phyloP scores from a whole-genome alignment of 2,797 vertebrate species.

The Zonotrichia albicollis region DNA sequence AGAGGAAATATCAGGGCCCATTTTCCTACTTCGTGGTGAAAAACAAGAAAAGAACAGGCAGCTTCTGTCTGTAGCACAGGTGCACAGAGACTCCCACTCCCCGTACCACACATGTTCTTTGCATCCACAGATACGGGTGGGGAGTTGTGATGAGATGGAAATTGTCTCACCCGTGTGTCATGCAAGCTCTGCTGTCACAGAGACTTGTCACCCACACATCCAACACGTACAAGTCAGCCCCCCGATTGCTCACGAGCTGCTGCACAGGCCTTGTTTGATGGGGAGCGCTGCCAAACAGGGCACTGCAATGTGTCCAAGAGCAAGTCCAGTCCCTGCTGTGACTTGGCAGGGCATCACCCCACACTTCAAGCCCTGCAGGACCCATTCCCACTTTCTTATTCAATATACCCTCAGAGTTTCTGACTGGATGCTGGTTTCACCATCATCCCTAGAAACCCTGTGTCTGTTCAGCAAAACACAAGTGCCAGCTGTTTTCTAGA shows the following conservation, averaged over 20 bases:
- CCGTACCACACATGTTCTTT: conserved; percentile 39
- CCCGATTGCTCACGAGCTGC: conserved; percentile 48
- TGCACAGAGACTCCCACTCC: conserved; percentile 58
- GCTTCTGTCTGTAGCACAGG: conserved; percentile 44
- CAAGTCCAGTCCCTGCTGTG: not conserved
- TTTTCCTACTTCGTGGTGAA: conserved; percentile 27
- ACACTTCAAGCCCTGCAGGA: not conserved
- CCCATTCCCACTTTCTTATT: not conserved
- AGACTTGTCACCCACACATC: conserved; percentile 58
- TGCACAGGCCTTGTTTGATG: not conserved
- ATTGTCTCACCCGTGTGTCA: conserved; percentile 63
- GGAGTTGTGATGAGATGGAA: conserved; percentile 60
- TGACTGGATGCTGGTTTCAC: not conserved
- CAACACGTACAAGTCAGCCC: conserved; percentile 43
- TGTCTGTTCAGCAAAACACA: not conserved
- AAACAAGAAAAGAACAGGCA: conserved; percentile 53
- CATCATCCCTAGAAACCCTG: not conserved
- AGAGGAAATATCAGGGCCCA: not conserved
- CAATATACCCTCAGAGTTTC: not conserved
- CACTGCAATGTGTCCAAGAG: not conserved
- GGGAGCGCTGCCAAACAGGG: not conserved
- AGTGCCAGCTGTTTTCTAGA: accelerated
- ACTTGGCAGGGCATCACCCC: not conserved
- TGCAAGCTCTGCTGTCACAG: conserved; percentile 47
- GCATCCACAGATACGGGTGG: conserved; percentile 28